Base-by-base conservation (phyloP, 1,140 invertebrate genomes). In the Hermetia illucens region DNA sequence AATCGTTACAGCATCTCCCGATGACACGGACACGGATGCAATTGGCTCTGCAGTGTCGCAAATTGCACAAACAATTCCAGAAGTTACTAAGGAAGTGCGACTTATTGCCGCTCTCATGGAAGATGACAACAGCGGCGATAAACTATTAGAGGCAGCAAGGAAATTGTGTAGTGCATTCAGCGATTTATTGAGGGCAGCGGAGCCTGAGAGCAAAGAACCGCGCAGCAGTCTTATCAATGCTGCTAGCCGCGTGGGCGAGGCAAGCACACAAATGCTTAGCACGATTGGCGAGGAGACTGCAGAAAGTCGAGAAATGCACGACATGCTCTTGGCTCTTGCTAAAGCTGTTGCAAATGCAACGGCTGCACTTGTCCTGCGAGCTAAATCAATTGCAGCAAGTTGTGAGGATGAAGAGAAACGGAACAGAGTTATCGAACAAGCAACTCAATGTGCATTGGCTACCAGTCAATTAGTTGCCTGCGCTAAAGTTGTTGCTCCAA, bases 381-480 rank as follows among this genome's bases (percentile, higher is more conserved):
- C 94, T 0, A 95, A 96, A 65, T 85, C 82, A 50, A 85, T 92
- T 34, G 89, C 94, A 0, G 80, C 83, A 5, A 87, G 82, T 34
- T 91, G 90, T 51, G 72, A 76, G 8, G 74, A 79, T 45, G 77
- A 82, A 24, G 70, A 74, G 29, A 74, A 72, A 0, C 79, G 84
- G 50, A 94, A 96, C 62, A 72, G 75, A 45, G 89, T 98, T 2
- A 97, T 98, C 46, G 81, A 80, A 8, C 84, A 89, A 0, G 95
- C 95, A 0, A 96, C 92, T 1, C 82, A 97, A 61, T 95, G 92
- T 63, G 95, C 95, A 1, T 65, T 98, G 19, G 89, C 92, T 2
- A 98, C 95, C 1, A 96, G 91, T 21, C 95, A 98, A 58, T 67
- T 98, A 1, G 93, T 98, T 1, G 92, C 95, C 0, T 97, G 92